Conservation (phyloP, 2,797 vertebrate species). For the Halcyon smyrnensis region DNA sequence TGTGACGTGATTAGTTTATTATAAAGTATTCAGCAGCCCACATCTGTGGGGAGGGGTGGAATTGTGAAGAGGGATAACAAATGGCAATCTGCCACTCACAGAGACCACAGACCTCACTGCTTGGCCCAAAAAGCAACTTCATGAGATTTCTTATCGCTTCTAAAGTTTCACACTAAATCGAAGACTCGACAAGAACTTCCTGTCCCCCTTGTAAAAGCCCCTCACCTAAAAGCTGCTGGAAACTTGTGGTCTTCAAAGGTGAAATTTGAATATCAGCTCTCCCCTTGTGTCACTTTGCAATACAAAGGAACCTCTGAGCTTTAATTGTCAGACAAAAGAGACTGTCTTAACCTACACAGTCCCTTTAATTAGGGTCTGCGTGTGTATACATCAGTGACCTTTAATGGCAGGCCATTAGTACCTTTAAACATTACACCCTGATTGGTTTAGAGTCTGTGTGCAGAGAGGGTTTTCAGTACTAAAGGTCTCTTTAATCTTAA, state of each 20-base stretch:
- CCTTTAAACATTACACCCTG: conserved; percentile 48
- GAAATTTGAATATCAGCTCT: conserved; percentile 45
- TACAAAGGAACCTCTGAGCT: conserved; percentile 63
- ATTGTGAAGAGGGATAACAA: background rate
- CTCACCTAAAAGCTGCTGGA: conserved; percentile 49
- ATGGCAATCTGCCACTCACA: conserved; percentile 3
- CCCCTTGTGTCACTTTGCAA: conserved; percentile 38
- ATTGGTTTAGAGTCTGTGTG: conserved; percentile 16
- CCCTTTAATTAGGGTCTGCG: conserved; percentile 53
- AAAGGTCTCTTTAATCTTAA: conserved; percentile 57
- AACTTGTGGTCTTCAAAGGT: conserved; percentile 52
- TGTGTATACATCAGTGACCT: conserved; percentile 60
- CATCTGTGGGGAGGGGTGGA: background rate
- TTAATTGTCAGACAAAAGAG: conserved; percentile 65
- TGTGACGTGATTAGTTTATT: background rate
- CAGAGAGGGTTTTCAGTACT: background rate
- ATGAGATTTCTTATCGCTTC: conserved; percentile 53
- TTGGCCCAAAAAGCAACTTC: background rate
- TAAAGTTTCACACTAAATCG: conserved; percentile 52
- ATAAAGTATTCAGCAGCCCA: background rate
- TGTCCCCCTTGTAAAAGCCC: conserved; percentile 33
- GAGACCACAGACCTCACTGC: background rate
- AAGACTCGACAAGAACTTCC: conserved; percentile 45
- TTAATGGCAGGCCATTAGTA: conserved; percentile 64
- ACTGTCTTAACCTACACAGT: conserved; percentile 12